phyloP scores from a whole-genome alignment of 2,113 vertebrate genomes.

The Saccopteryx leptura region DNA sequence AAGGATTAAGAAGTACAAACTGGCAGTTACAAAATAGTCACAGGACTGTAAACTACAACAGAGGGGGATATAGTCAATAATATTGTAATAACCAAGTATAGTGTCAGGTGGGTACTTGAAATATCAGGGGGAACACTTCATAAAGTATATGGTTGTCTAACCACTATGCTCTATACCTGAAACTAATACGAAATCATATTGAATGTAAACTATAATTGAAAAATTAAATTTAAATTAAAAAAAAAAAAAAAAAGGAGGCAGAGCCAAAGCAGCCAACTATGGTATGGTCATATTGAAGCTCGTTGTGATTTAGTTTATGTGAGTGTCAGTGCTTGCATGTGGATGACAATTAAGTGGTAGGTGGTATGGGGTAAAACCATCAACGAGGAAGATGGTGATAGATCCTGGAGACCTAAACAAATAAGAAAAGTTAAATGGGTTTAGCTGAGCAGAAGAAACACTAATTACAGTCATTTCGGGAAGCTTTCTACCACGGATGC shows the following conservation, averaged over 20 bases:
- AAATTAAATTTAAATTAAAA: not conserved
- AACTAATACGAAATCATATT: not conserved
- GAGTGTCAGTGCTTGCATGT: not conserved
- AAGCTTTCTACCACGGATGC: not conserved
- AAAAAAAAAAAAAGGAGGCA: not conserved
- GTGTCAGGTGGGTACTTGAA: not conserved
- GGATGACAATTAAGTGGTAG: constrained; percentile 48
- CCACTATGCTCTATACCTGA: not conserved
- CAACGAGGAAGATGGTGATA: not conserved
- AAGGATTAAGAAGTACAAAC: not conserved
- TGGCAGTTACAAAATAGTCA: not conserved
- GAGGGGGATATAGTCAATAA: not conserved
- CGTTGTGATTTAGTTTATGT: not conserved
- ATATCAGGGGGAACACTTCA: not conserved
- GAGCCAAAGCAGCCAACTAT: not conserved
- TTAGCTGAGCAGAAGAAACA: constrained; percentile 33
- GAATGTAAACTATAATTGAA: not conserved
- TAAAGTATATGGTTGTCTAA: not conserved
- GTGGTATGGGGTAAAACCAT: not conserved
- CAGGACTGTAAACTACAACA: not conserved
- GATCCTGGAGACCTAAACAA: not conserved
- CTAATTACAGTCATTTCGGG: constrained; percentile 52
- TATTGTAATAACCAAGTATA: not conserved
- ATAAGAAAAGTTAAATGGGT: not conserved
- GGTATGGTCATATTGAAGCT: not conserved